These are phyloP conservation scores for Lithosia quadra DNA, from an alignment of 2,888 invertebrate species.

Conservation along the genomic window DNA sequence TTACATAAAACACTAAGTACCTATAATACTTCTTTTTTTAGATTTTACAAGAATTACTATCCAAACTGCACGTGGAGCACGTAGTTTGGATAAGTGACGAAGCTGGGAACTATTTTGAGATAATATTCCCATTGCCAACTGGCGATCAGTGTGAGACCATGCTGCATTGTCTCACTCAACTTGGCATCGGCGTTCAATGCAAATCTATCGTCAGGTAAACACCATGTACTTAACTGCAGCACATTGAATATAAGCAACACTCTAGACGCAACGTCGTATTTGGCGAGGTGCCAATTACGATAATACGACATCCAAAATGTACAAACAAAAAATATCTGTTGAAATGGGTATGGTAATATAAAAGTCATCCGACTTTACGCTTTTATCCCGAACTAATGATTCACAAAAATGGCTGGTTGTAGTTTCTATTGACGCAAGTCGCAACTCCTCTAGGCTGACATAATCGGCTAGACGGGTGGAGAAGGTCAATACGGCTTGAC, in stretches of 20 bases:
- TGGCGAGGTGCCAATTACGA: background rate
- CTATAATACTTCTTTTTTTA: conserved; percentile 50
- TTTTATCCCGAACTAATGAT: too few species aligned
- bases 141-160: conserved; percentile 92
- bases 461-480: too few species aligned
- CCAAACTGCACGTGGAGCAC: conserved; percentile 89
- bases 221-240: background rate
- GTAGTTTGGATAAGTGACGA: conserved; percentile 91
- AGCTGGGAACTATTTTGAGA: conserved; percentile 89
- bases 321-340: too few species aligned
- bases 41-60: conserved; percentile 90
- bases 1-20: background rate
- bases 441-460: too few species aligned
- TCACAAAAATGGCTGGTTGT: too few species aligned
- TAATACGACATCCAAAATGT: background rate
- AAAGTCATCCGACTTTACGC: too few species aligned
- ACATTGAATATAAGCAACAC: background rate
- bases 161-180: conserved; percentile 90
- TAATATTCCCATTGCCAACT: conserved; percentile 89
- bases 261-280: background rate
- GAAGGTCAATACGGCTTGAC: too few species aligned
- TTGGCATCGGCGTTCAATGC: conserved; percentile 90
- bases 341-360: too few species aligned
- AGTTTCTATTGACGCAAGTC: too few species aligned
- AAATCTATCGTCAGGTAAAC: conserved; percentile 91